These are phyloP conservation scores for Canis aureus DNA, from an alignment of 2,113 vertebrate species.

Conservation along the genomic window DNA sequence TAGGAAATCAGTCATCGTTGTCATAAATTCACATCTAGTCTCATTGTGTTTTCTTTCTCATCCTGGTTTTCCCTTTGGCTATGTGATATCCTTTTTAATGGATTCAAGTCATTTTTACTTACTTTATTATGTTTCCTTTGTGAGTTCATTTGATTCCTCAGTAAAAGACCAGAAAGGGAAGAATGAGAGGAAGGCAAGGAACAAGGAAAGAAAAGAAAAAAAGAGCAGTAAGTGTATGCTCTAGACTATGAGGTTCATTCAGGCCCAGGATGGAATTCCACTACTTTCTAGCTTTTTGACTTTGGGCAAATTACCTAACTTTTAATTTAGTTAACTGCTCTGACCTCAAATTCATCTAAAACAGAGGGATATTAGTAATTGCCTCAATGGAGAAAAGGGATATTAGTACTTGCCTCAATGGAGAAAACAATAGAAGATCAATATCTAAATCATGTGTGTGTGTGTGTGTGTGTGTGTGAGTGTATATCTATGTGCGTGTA, in stretches of 20 bases:
- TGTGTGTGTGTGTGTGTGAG: neutral
- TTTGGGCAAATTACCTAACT: neutral
- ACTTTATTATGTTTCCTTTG: neutral
- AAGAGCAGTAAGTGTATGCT: neutral
- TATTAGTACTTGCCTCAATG: neutral
- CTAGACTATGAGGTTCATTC: neutral
- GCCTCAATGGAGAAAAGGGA: neutral
- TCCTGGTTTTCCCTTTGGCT: neutral
- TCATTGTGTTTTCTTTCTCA: neutral
- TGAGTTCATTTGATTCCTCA: slow-evolving; percentile 18
- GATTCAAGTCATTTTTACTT: neutral
- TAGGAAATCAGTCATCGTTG: neutral
- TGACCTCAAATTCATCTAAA: neutral
- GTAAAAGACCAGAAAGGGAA: neutral
- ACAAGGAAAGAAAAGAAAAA: neutral
- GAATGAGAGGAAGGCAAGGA: neutral
- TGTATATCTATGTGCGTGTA: neutral
- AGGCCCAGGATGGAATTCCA: neutral
- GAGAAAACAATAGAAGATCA: slow-evolving; percentile 11
- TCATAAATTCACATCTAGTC: neutral
- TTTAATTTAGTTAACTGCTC: neutral
- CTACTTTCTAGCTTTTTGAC: neutral
- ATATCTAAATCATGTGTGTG: neutral
- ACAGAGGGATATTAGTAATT: neutral
- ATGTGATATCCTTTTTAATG: neutral